A percentile compares a stretch with the other conserved stretches of the same genome.
Evolutionary conservation across 2,113 vertebrate genomes (phyloP).

Genomic region (Scophthalmus maximus): DNA sequence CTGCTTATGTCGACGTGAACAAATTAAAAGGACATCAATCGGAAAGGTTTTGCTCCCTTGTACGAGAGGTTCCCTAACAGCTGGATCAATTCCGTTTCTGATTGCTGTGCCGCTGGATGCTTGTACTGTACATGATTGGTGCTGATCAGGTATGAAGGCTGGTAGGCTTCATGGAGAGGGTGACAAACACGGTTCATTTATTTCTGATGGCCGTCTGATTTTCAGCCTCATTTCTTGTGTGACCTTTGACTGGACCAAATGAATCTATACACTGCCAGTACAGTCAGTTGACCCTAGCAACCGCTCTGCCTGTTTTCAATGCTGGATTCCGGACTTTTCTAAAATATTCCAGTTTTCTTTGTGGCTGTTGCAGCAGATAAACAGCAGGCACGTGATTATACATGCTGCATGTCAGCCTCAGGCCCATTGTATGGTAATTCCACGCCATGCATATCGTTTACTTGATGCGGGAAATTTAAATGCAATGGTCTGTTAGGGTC

Average conservation of each 20-base stretch:
- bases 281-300: slow-evolving; percentile 10
- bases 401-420: slow-evolving; percentile 37
- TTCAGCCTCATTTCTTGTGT: slow-evolving; percentile 21
- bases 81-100: slow-evolving; percentile 28
- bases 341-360: slow-evolving; percentile 36
- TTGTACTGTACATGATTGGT: slow-evolving; percentile 49
- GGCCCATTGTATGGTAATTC: slow-evolving; percentile 33
- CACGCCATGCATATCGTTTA: slow-evolving; percentile 33
- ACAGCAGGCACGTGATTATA: slow-evolving; percentile 52
- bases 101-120: slow-evolving; percentile 35
- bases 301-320: background rate
- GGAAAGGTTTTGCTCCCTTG: slow-evolving; percentile 1
- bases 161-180: slow-evolving; percentile 46
- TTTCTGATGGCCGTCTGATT: slow-evolving; percentile 68
- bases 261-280: background rate
- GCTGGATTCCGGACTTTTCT: slow-evolving; percentile 15
- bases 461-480: slow-evolving; percentile 15
- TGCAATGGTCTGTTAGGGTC: background rate
- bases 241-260: slow-evolving; percentile 21
- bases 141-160: slow-evolving; percentile 27
- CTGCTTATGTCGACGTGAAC: slow-evolving; percentile 40
- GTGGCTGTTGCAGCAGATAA: slow-evolving; percentile 40
- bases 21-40: slow-evolving; percentile 45
- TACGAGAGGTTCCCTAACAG: slow-evolving; percentile 6
- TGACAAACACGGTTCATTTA: slow-evolving; percentile 67